Evolutionary conservation across 2,888 invertebrate species (phyloP).

Genomic region (Cosmia pyralina): DNA sequence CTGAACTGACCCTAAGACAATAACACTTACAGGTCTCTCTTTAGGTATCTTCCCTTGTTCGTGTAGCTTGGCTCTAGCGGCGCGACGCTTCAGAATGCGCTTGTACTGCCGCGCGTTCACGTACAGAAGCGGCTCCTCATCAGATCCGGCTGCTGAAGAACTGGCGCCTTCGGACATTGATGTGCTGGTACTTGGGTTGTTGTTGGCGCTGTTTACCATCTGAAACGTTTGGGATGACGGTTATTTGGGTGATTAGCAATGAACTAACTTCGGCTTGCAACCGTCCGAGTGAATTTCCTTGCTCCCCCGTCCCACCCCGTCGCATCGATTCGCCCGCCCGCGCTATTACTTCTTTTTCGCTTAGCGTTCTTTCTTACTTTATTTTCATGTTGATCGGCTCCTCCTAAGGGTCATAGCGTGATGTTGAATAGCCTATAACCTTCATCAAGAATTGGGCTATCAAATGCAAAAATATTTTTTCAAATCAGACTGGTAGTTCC

Average conservation of each 20-base stretch:
- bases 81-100: conserved; percentile 97
- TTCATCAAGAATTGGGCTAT: no score
- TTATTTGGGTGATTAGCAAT: neutral
- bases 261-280: neutral
- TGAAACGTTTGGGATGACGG: conserved; percentile 50
- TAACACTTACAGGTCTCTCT: conserved; percentile 94
- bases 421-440: no score
- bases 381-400: no score
- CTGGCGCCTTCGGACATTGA: conserved; percentile 77
- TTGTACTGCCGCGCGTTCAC: conserved; percentile 99
- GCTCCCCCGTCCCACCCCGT: no score
- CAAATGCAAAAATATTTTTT: no score
- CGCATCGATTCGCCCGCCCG: no score
- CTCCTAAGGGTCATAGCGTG: no score
- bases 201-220: conserved; percentile 84
- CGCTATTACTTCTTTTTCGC: no score
- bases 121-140: conserved; percentile 99
- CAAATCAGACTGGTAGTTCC: no score
- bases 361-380: no score
- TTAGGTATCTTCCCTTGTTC: conserved; percentile 99
- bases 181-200: conserved; percentile 74
- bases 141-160: conserved; percentile 89
- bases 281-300: no score
- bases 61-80: conserved; percentile 98
- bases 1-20: no score